These are phyloP conservation scores for Carettochelys insculpta DNA, from an alignment of 2,113 vertebrate species.

Conservation along the genomic window DNA sequence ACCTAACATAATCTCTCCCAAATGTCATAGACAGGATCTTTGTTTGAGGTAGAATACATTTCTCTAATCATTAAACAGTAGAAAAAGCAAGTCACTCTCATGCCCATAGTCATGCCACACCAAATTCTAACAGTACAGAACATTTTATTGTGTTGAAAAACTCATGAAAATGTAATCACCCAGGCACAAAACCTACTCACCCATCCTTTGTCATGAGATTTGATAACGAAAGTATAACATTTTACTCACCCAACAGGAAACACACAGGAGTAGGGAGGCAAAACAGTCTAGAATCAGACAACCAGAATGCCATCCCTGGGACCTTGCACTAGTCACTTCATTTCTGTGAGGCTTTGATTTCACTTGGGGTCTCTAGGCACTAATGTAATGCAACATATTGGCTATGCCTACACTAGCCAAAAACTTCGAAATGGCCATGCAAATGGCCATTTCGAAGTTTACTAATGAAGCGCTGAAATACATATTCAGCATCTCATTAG, in stretches of 20 bases:
- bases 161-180: not conserved
- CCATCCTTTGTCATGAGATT: not conserved
- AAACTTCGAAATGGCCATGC: too few species aligned
- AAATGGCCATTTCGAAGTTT: too few species aligned
- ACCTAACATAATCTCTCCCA: fast-evolving
- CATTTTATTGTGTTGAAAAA: not conserved
- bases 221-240: not conserved
- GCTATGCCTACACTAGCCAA: too few species aligned
- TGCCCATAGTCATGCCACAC: not conserved
- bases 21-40: not conserved
- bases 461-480: too few species aligned
- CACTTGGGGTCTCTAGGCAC: not conserved
- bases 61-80: not conserved
- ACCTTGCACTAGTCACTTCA: not conserved
- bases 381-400: too few species aligned
- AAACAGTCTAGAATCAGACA: not conserved
- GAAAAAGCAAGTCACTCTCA: not conserved
- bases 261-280: not conserved
- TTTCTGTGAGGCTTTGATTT: not conserved
- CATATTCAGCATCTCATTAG: too few species aligned
- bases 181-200: not conserved
- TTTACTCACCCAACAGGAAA: not conserved
- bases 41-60: not conserved
- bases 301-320: not conserved
- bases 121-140: not conserved